phyloP scores from a whole-genome alignment of 2,888 invertebrate species.

The Fragum sueziense region DNA sequence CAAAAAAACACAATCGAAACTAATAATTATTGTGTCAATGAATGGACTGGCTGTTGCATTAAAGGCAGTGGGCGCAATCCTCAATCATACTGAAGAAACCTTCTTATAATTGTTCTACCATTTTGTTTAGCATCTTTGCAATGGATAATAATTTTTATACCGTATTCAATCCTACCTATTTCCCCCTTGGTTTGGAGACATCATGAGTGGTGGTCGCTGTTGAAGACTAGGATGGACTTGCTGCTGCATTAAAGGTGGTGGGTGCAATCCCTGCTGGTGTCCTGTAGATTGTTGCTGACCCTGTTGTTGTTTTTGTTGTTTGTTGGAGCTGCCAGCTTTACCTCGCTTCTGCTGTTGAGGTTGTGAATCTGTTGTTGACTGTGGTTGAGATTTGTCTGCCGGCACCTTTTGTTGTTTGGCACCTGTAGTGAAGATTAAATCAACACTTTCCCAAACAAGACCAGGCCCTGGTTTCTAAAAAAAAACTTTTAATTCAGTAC shows the following conservation, averaged over 20 bases:
- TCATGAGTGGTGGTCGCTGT: slow-evolving; percentile 30
- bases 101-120: too few species aligned
- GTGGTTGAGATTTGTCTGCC: slow-evolving; percentile 14
- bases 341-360: slow-evolving; percentile 26
- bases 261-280: slow-evolving; percentile 17
- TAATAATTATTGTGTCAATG: too few species aligned
- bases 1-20: too few species aligned
- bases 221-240: slow-evolving; percentile 28
- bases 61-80: too few species aligned
- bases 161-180: slow-evolving; percentile 49
- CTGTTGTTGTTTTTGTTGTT: slow-evolving; percentile 23
- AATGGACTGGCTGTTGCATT: too few species aligned
- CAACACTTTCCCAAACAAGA: too few species aligned
- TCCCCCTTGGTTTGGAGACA: slow-evolving; percentile 31
- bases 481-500: too few species aligned
- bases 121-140: too few species aligned
- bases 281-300: slow-evolving; percentile 13
- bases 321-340: slow-evolving; percentile 30
- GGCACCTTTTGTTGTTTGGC: slow-evolving; percentile 39
- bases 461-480: too few species aligned
- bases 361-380: slow-evolving; percentile 16
- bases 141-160: too few species aligned
- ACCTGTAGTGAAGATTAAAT: neutral
- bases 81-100: too few species aligned
- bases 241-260: slow-evolving; percentile 11